Evolutionary conservation across 2,888 invertebrate species (phyloP).

Genomic region (Drosophila greeni): DNA sequence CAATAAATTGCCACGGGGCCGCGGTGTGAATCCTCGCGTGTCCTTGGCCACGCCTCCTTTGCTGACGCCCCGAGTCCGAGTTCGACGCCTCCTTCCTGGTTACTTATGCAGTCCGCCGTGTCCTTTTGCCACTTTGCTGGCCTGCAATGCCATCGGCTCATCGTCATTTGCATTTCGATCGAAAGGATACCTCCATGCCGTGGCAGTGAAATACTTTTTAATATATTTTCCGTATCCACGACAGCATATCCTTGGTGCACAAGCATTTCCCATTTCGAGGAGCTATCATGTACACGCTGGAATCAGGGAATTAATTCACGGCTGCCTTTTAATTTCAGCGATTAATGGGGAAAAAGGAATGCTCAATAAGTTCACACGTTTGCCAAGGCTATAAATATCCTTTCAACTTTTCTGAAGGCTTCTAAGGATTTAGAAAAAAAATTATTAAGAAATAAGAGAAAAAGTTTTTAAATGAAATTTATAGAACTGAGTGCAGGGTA

Average conservation of each 20-base stretch:
- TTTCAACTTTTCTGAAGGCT: background rate
- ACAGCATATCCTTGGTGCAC: constrained; percentile 10
- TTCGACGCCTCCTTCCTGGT: constrained; percentile 10
- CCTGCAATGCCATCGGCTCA: constrained; percentile 28
- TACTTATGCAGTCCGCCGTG: constrained; percentile 32
- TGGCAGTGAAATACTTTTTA: constrained; percentile 25
- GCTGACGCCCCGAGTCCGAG: constrained; percentile 3
- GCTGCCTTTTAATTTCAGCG: background rate
- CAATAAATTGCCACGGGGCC: constrained; percentile 32
- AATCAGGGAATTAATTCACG: constrained; percentile 1
- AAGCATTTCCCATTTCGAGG: constrained; percentile 1
- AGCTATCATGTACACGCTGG: constrained; percentile 9
- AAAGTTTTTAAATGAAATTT: too few relatives aligned
- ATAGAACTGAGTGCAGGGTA: too few relatives aligned
- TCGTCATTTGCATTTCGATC: constrained; percentile 33
- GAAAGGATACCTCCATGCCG: constrained; percentile 4
- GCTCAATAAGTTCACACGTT: background rate
- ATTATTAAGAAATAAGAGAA: too few relatives aligned
- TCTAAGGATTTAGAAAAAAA: background rate
- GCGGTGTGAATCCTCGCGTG: constrained; percentile 26
- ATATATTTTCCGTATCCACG: constrained; percentile 26
- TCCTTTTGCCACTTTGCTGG: constrained; percentile 30
- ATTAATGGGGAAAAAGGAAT: background rate
- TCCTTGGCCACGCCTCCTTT: constrained; percentile 26
- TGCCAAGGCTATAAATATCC: background rate